Evolutionary conservation across 2,888 invertebrate species (phyloP).

Genomic region (Leptopilina drosophilae): DNA sequence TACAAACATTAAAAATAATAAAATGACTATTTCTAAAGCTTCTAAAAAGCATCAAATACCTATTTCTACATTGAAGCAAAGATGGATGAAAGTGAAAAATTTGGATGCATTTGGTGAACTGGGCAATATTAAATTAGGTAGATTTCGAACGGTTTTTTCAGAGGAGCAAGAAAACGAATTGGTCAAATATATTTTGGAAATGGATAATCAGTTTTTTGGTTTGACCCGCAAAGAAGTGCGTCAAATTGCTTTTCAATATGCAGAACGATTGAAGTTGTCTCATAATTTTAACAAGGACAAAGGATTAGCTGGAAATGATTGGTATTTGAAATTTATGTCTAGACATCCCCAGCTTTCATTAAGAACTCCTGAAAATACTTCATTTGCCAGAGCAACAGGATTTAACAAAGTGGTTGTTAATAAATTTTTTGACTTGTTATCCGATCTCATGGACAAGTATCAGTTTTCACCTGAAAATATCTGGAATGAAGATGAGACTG

Average conservation of each 20-base stretch:
- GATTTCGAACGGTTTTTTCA: no score
- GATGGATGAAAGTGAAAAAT: no score
- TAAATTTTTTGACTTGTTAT: constrained; percentile 39
- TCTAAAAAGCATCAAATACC: no score
- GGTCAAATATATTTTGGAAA: no score
- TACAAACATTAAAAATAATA: no score
- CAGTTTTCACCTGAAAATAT: constrained; percentile 45
- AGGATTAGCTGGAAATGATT: constrained; percentile 18
- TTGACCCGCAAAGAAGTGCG: background rate
- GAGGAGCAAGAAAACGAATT: no score
- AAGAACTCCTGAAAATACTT: constrained; percentile 38
- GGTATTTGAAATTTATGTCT: constrained; percentile 28
- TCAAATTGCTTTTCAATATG: background rate
- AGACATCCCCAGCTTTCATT: constrained; percentile 34
- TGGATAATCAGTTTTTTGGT: background rate
- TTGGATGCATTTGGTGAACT: no score
- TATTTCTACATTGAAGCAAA: no score
- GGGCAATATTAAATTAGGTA: no score
- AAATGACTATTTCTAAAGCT: no score
- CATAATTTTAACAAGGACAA: constrained; percentile 18
- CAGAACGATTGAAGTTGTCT: background rate
- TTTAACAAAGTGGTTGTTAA: constrained; percentile 40
- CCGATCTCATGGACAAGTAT: background rate
- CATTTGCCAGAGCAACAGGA: constrained; percentile 39
- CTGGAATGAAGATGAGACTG: constrained; percentile 66